Base-by-base conservation (phyloP, 23 tunicate genomes). In the Pegea sp. region DNA sequence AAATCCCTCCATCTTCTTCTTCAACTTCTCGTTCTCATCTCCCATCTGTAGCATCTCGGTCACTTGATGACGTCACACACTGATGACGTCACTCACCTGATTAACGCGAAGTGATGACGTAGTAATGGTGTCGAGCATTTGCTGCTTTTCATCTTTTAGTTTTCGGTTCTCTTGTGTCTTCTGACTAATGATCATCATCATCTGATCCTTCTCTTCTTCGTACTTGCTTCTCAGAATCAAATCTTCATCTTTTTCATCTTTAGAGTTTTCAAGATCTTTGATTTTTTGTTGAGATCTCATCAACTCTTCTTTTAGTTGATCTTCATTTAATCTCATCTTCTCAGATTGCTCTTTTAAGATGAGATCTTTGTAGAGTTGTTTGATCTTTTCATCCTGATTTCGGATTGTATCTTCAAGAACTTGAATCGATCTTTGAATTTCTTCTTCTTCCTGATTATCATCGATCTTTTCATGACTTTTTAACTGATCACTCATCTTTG, bases 161-260 rank as follows among this genome's bases (percentile, higher is more conserved):
- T 72, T 66, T 43, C 81, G 74, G 59, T 72, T 81, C 33, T 81
- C 81, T 24, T 54, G 42, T 53, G 93, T 72, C 49, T 81, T 81
- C 51, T 81, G 75, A 2, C 75, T 68, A 27, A 81, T 67, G 6
- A 81, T 76, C 2, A 70, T 38, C 49, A 81, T n/a, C 24, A 81
- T 81, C 44, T 81, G 93, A 6, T 76, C 88, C 33, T 69, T 62
- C 33, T 76, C 88, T 0, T 68, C 74, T 38, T 38, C 46, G 11
- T 8, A 38, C 16, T 38, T 38, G 13, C 11, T 8, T 8, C 46
- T 38, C 11, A 38, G 16, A 38, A 38, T 38, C 46, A 38, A 38
- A 38, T 16, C 46, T 38, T 16, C 46, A 38, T 38, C 46, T 38
- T 38, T 11, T 11, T 38, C 46, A 38, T 38, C 46, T 38, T n/a